Evolutionary conservation across 2,113 vertebrate genomes (phyloP), one percentile per base, ranked within the genome.

Genomic region (Spilogale gracilis): DNA sequence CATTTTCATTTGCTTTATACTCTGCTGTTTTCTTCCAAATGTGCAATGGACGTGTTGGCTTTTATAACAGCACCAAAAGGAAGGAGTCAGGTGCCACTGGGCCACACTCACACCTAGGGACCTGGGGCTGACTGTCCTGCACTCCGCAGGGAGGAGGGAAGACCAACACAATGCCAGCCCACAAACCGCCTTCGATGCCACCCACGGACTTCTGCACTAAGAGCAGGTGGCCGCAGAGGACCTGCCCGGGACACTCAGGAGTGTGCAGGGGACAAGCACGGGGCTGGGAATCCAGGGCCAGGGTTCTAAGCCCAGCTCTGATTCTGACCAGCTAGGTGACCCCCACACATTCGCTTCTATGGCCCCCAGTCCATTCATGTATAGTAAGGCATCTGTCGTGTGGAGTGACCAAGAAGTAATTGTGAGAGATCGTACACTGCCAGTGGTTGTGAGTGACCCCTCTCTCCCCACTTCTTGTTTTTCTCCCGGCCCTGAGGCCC

Each of bases 1-100:
- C 67, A 9, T 48, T 71, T 71, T 54, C 65, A 52, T 48, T 61
- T 61, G 48, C 54, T 56, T 65, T 10, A 61, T 12, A 83, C 3
- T 81, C 82, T 80, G 71, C 94, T 93, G 60, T 90, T 92, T 95
- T 60, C 87, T 43, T 50, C 83, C 82, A 95, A 32, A 88, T 30
- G 56, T 27, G 21, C 18, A 45, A 11, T 10, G 10, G 63, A 80
- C 48, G 60, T 4, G 54, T 3, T 30, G 54, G 60, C 83, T 92
- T 92, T 60, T 52, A 73, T 23, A 54, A 65, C 16, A 38, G 20
- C 20, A 45, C 82, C 25, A 30, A 3, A n/a, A 87, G 48, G 48
- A 91, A 69, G 45, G 54, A 58, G 50, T 21, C 21, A 38, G 48
- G 45, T 32, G 20, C 23, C 71, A 52, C 2, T 23, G 9, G 17